Evolutionary conservation across 2,797 vertebrate species (phyloP).

Genomic region (Acanthopagrus latus): DNA sequence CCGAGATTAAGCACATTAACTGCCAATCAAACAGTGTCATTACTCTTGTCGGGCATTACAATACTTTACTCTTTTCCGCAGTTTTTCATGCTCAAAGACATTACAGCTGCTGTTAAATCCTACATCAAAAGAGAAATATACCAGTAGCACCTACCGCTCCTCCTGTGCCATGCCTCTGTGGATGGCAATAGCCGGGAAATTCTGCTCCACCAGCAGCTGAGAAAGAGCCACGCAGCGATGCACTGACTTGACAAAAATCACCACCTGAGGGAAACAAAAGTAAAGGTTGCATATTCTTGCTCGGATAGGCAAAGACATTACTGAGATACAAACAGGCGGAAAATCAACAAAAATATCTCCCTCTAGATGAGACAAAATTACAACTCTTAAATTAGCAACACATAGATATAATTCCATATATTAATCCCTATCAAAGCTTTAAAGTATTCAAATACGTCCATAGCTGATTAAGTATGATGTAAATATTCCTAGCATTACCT

Average conservation of each 20-base stretch:
- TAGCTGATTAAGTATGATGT: neutral
- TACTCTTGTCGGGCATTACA: neutral
- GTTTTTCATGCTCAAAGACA: neutral
- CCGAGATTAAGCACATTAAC: neutral
- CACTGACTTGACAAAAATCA: slow-evolving; percentile 92
- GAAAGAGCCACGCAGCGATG: slow-evolving; percentile 91
- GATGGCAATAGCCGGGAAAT: slow-evolving; percentile 92
- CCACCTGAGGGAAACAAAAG: slow-evolving; percentile 78
- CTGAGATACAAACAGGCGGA: neutral
- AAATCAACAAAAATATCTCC: neutral
- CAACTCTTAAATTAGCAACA: too few relatives aligned
- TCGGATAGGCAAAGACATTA: neutral
- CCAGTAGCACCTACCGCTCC: slow-evolving; percentile 81
- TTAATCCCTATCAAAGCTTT: neutral
- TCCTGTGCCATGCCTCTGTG: slow-evolving; percentile 91
- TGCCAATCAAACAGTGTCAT: neutral
- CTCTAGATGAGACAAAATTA: neutral
- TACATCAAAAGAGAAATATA: neutral
- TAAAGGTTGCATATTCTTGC: neutral
- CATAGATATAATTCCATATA: neutral
- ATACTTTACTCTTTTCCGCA: neutral
- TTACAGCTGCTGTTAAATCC: neutral
- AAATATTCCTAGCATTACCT: slow-evolving; percentile 77
- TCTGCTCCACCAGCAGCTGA: slow-evolving; percentile 92
- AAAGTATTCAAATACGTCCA: neutral